phyloP scores from a whole-genome alignment of 2,113 vertebrate species.

The Anguilla rostrata region DNA sequence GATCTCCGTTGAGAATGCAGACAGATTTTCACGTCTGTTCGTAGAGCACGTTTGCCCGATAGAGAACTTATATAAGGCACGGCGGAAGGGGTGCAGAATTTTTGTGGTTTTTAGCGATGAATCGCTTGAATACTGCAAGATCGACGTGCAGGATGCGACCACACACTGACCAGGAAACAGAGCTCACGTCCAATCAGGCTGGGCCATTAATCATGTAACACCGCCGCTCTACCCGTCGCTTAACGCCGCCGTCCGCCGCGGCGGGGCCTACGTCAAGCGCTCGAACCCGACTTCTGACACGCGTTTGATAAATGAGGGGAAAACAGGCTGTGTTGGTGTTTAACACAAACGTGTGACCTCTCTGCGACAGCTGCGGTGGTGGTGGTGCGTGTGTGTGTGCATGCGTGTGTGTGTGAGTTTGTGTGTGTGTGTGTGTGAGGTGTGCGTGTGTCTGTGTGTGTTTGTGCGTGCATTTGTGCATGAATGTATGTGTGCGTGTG shows the following conservation, averaged over 20 bases:
- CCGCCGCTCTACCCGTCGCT: slow-evolving; percentile 55
- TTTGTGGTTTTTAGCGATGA: neutral
- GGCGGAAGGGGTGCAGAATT: neutral
- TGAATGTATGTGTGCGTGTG: no score
- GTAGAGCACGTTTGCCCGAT: neutral
- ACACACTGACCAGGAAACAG: slow-evolving; percentile 56
- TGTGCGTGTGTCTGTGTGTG: no score
- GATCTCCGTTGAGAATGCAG: neutral
- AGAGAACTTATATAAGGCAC: no score
- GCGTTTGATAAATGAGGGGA: slow-evolving; percentile 58
- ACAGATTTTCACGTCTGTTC: neutral
- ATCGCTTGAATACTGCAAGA: slow-evolving; percentile 57
- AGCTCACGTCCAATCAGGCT: slow-evolving; percentile 57
- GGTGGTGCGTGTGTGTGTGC: no score
- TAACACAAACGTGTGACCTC: no score
- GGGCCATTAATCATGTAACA: slow-evolving; percentile 63
- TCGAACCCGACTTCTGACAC: slow-evolving; percentile 66
- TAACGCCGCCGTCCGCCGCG: slow-evolving; percentile 49
- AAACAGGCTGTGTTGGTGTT: slow-evolving; percentile 56
- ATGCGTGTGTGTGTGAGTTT: no score
- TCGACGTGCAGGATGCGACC: slow-evolving; percentile 55
- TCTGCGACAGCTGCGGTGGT: neutral
- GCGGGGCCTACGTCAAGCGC: neutral
- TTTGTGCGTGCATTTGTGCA: no score
- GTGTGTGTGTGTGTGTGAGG: no score